These are phyloP conservation scores for Semaprochilodus insignis DNA, from an alignment of 2,797 vertebrate genomes.

Conservation along the genomic window DNA sequence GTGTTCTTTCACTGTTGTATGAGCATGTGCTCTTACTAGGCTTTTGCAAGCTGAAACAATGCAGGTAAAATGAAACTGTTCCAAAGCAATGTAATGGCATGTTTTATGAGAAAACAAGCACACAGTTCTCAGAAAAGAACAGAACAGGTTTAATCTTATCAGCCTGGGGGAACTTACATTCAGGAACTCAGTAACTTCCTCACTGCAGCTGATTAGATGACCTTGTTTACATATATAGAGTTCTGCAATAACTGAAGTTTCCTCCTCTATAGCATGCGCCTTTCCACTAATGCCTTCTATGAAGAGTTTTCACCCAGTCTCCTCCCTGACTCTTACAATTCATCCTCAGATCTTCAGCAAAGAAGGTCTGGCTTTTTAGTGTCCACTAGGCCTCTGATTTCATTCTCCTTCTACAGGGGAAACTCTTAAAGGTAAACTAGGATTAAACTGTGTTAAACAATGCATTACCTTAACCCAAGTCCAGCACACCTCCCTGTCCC, in stretches of 20 bases:
- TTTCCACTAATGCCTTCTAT: conserved; percentile 36
- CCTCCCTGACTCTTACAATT: not conserved
- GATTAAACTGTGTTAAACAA: too few species aligned
- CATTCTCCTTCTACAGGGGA: not conserved
- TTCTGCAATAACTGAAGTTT: not conserved
- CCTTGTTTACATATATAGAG: conserved; percentile 2
- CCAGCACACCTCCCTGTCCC: too few species aligned
- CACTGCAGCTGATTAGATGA: not conserved
- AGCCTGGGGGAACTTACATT: conserved; percentile 8
- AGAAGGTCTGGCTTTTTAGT: not conserved
- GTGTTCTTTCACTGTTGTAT: not conserved
- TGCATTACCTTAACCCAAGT: too few species aligned
- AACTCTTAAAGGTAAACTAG: too few species aligned
- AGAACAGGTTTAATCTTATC: conserved; percentile 14
- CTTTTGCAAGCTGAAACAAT: not conserved
- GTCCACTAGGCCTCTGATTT: not conserved
- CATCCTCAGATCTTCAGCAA: not conserved
- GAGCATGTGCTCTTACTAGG: not conserved
- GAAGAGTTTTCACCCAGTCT: conserved; percentile 33
- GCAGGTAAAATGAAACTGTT: not conserved
- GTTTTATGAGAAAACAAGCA: not conserved
- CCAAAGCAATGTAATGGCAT: not conserved
- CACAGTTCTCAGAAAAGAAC: not conserved
- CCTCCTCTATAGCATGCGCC: conserved; percentile 19
- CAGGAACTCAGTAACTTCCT: not conserved